These are phyloP conservation scores for Pseudorhombus dupliciocellatus DNA, from an alignment of 2,113 vertebrate species.

Conservation along the genomic window DNA sequence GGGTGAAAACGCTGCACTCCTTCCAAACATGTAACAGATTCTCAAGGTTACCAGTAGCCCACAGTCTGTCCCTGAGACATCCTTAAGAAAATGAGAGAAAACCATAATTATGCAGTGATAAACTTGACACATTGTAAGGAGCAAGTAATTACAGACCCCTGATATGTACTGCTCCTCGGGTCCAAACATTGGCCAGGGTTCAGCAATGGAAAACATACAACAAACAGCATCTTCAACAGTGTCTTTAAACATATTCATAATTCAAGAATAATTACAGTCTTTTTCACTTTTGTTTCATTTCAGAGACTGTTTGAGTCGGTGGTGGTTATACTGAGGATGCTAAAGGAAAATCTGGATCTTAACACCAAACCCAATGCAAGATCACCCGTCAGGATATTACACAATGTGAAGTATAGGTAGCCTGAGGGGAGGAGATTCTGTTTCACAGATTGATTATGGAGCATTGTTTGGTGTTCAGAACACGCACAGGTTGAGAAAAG, in stretches of 20 bases:
- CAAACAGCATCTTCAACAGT: slow-evolving; percentile 81
- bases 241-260: slow-evolving; percentile 79
- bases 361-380: slow-evolving; percentile 59
- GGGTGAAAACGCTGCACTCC: slow-evolving; percentile 43
- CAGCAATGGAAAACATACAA: slow-evolving; percentile 56
- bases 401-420: slow-evolving; percentile 52
- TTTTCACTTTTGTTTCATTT: slow-evolving; percentile 51
- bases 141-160: slow-evolving; percentile 68
- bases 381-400: slow-evolving; percentile 54
- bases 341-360: slow-evolving; percentile 52
- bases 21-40: slow-evolving; percentile 59
- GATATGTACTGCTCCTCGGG: slow-evolving; percentile 73
- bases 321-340: slow-evolving; percentile 52
- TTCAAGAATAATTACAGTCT: slow-evolving; percentile 75
- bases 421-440: slow-evolving; percentile 74
- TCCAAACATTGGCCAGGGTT: slow-evolving; percentile 64
- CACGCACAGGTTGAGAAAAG: slow-evolving; percentile 48
- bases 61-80: slow-evolving; percentile 76
- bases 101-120: slow-evolving; percentile 64
- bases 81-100: slow-evolving; percentile 49
- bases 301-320: slow-evolving; percentile 57
- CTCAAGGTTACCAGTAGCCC: slow-evolving; percentile 75
- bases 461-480: slow-evolving; percentile 67
- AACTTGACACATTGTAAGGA: slow-evolving; percentile 68
- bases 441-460: slow-evolving; percentile 72